Percentiles rank a stretch among this genome's conserved stretches.
These are phyloP conservation scores for Theristus sp. DNA, from an alignment of 2,888 invertebrate species.

Conservation along the genomic window DNA sequence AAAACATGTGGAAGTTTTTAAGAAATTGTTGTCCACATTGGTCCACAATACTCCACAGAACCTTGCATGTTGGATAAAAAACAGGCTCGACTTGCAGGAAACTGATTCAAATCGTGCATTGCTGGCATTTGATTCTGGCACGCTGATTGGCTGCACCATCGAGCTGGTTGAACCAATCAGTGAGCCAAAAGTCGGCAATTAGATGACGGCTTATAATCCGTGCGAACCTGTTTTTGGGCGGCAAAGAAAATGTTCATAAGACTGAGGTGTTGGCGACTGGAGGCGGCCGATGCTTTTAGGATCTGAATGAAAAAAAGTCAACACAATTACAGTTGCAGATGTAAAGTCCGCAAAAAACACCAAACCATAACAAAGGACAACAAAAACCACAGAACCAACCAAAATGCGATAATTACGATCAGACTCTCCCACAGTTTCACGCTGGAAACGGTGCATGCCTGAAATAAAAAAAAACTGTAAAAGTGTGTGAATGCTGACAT, in stretches of 20 bases:
- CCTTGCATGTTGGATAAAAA: too few species aligned
- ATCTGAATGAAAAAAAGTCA: constrained; percentile 16
- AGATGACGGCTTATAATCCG: too few species aligned
- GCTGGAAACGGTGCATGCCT: neutral
- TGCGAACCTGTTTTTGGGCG: constrained; percentile 56
- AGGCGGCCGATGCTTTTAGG: constrained; percentile 72
- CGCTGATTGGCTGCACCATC: too few species aligned
- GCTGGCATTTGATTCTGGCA: too few species aligned
- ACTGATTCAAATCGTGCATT: too few species aligned
- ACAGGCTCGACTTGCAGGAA: too few species aligned
- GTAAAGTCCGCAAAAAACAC: neutral
- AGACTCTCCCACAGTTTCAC: neutral
- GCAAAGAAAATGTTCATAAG: constrained; percentile 97
- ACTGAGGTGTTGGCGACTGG: constrained; percentile 85
- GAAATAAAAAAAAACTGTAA: neutral
- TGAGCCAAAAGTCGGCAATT: too few species aligned
- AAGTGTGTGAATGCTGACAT: neutral
- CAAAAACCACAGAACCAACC: neutral
- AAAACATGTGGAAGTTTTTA: neutral
- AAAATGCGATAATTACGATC: neutral
- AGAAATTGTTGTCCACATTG: too few species aligned
- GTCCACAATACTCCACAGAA: too few species aligned
- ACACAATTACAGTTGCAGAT: neutral
- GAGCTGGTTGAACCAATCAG: too few species aligned
- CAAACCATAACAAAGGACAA: neutral